phyloP scores from a whole-genome alignment of 2,888 invertebrate genomes.

The Phlogophora meticulosa region DNA sequence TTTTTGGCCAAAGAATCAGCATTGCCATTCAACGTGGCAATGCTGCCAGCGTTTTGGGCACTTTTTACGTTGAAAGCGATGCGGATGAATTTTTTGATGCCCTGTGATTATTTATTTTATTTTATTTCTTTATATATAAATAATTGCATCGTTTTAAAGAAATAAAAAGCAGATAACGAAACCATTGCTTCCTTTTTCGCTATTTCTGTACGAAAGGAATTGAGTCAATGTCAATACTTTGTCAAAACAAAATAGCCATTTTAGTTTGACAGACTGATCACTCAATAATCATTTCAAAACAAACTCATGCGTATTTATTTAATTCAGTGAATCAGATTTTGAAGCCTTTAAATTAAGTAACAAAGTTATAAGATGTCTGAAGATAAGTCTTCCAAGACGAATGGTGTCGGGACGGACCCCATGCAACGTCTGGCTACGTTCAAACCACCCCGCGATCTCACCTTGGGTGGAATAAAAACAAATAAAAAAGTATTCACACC shows the following conservation, averaged over 20 bases:
- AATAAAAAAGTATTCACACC: constrained; percentile 92
- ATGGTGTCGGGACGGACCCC: constrained; percentile 79
- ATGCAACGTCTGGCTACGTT: constrained; percentile 87
- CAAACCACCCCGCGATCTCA: constrained; percentile 91
- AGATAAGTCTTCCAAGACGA: constrained; percentile 75
- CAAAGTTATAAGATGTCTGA: constrained; percentile 75
- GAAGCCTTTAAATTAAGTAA: background rate
- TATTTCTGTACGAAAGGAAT: constrained; percentile 2
- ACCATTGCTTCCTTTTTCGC: background rate
- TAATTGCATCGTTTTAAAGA: too few species aligned
- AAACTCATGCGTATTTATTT: constrained; percentile 31
- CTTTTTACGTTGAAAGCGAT: too few species aligned
- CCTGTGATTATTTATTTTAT: too few species aligned
- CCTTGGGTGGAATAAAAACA: constrained; percentile 88
- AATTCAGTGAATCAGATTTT: background rate
- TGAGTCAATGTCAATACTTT: constrained; percentile 11
- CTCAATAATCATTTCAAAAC: constrained; percentile 34
- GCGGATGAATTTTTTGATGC: too few species aligned
- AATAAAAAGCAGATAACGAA: too few species aligned
- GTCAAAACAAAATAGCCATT: constrained; percentile 4
- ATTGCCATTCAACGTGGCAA: too few species aligned
- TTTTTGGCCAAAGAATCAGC: too few species aligned
- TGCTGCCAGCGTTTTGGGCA: too few species aligned
- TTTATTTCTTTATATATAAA: too few species aligned
- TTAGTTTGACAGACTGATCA: constrained; percentile 10